These are phyloP conservation scores for Motacilla alba DNA, from an alignment of 2,113 vertebrate species.

Conservation along the genomic window DNA sequence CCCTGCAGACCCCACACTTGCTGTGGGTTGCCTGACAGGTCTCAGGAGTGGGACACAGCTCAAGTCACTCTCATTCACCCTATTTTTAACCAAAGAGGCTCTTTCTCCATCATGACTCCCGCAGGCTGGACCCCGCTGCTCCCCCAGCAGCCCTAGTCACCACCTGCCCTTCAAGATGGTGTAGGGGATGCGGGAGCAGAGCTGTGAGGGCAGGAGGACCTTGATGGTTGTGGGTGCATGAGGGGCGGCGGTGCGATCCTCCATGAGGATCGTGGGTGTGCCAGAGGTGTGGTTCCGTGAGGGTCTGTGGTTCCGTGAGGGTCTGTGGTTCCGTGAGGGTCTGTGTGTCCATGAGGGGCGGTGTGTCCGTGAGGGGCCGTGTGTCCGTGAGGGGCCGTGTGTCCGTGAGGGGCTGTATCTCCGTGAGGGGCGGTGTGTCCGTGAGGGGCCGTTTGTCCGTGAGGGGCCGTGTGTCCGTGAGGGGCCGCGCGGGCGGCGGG, in stretches of 20 bases:
- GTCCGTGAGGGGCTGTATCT: neutral
- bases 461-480: neutral
- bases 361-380: neutral
- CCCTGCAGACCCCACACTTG: neutral
- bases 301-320: neutral
- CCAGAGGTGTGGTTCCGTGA: neutral
- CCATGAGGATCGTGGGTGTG: too few relatives aligned
- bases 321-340: neutral
- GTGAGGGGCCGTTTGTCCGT: neutral
- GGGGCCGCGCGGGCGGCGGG: too few relatives aligned
- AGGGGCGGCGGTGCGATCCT: neutral
- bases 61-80: fast-evolving
- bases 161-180: neutral
- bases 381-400: neutral
- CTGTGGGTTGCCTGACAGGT: neutral
- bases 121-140: too few relatives aligned
- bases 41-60: neutral
- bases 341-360: too few relatives aligned
- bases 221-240: neutral
- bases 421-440: neutral
- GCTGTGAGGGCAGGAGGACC: neutral
- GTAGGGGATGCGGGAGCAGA: too few relatives aligned
- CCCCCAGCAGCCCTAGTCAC: too few relatives aligned
- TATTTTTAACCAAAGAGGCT: neutral
- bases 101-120: neutral